Conservation (phyloP, 1,140 invertebrate species). For the Wiebesia pumilae region DNA sequence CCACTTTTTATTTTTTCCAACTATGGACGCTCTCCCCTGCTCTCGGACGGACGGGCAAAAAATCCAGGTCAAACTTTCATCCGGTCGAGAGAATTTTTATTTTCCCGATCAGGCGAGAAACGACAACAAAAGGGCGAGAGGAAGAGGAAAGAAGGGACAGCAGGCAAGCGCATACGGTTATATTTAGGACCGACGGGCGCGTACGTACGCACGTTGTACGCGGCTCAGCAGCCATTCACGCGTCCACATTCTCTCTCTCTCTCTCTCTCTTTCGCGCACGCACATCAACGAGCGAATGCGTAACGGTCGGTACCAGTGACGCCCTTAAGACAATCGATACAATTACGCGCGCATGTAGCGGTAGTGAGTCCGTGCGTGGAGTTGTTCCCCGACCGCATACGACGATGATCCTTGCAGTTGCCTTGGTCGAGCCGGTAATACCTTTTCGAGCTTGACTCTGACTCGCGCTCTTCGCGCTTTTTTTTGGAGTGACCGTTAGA, state of each 20-base stretch:
- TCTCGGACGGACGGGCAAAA: slow-evolving; percentile 21
- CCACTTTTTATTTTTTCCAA: background rate
- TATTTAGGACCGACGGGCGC: background rate
- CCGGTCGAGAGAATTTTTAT: slow-evolving; percentile 31
- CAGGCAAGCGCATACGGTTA: slow-evolving; percentile 14
- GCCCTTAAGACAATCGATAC: slow-evolving; percentile 53
- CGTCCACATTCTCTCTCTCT: slow-evolving; percentile 1
- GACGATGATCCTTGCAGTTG: background rate
- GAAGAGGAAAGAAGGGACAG: background rate
- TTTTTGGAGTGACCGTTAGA: too few relatives aligned
- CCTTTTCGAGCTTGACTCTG: background rate
- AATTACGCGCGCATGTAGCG: slow-evolving; percentile 25
- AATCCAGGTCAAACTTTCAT: slow-evolving; percentile 49
- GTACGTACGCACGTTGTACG: background rate
- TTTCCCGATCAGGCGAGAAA: slow-evolving; percentile 2
- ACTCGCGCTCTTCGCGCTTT: background rate
- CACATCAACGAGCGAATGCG: background rate
- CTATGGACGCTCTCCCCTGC: background rate
- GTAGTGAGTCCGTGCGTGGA: background rate
- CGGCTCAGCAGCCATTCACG: slow-evolving; percentile 16
- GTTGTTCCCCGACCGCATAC: background rate
- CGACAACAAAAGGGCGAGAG: background rate
- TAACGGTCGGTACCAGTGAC: slow-evolving; percentile 41
- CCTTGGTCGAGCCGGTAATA: background rate
- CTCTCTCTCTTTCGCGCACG: background rate